These are phyloP conservation scores for Onychostoma macrolepis DNA, from an alignment of 2,113 vertebrate species.

Conservation along the genomic window DNA sequence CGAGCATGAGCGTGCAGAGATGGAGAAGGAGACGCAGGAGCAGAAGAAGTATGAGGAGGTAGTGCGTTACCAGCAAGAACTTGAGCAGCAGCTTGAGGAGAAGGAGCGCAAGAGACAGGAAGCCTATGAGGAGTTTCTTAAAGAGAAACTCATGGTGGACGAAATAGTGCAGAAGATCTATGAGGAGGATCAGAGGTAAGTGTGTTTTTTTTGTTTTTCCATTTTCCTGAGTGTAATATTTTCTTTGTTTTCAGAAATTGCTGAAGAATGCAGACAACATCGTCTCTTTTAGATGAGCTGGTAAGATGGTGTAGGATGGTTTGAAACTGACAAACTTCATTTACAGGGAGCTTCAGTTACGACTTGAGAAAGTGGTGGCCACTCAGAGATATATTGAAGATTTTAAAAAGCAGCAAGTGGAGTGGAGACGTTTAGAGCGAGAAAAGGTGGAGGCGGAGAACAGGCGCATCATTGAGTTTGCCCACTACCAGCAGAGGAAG, in stretches of 20 bases:
- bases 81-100: slow-evolving; percentile 87
- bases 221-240: not conserved
- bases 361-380: slow-evolving; percentile 83
- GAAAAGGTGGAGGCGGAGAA: slow-evolving; percentile 92
- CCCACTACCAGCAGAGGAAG: slow-evolving; percentile 74
- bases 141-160: slow-evolving; percentile 91
- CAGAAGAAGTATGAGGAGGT: slow-evolving; percentile 73
- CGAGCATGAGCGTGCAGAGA: slow-evolving; percentile 67
- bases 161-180: slow-evolving; percentile 92
- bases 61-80: slow-evolving; percentile 78
- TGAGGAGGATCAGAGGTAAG: slow-evolving; percentile 90
- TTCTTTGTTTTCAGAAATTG: not conserved
- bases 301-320: not conserved
- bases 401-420: slow-evolving; percentile 82
- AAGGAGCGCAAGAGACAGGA: slow-evolving; percentile 82
- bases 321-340: slow-evolving; percentile 1
- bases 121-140: slow-evolving; percentile 87
- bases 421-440: slow-evolving; percentile 83
- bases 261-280: not conserved
- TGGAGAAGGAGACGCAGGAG: slow-evolving; percentile 75
- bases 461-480: slow-evolving; percentile 84
- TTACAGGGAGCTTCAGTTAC: slow-evolving; percentile 83
- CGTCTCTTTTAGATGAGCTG: not conserved
- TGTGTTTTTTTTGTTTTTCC: not conserved
- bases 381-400: slow-evolving; percentile 84